phyloP scores from a whole-genome alignment of 2,888 invertebrate genomes.

The Ferrisia virgata region DNA sequence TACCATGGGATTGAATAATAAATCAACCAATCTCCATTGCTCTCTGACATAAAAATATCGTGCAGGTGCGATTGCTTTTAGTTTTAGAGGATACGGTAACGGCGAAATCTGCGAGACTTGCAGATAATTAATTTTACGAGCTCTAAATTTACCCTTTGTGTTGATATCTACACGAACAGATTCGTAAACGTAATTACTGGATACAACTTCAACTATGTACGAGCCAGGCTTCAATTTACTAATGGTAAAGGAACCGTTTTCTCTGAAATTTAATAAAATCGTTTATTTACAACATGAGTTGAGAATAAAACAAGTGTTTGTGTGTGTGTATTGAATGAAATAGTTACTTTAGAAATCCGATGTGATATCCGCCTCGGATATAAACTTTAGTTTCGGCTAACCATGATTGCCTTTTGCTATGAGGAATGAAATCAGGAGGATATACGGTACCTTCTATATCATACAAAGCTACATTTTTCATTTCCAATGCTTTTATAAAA shows the following conservation, averaged over 20 bases:
- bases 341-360: conserved; percentile 71
- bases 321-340: background rate
- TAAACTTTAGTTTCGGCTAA: conserved; percentile 66
- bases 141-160: conserved; percentile 93
- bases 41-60: conserved; percentile 91
- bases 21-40: conserved; percentile 95
- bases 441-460: conserved; percentile 78
- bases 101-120: conserved; percentile 87
- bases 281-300: background rate
- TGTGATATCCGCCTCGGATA: conserved; percentile 83
- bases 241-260: conserved; percentile 86
- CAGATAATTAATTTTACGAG: conserved; percentile 88
- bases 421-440: conserved; percentile 60
- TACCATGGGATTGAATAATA: conserved; percentile 93
- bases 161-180: conserved; percentile 95
- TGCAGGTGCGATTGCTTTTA: conserved; percentile 77
- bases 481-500: background rate
- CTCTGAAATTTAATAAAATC: conserved; percentile 57
- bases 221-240: conserved; percentile 88
- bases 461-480: conserved; percentile 54
- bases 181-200: conserved; percentile 90
- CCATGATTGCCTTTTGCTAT: conserved; percentile 54
- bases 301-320: background rate
- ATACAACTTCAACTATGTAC: conserved; percentile 86
- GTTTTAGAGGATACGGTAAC: conserved; percentile 86